Evolutionary conservation across 2,888 invertebrate species (phyloP), one percentile per base, ranked within the genome.

Genomic region (Thecocarcelia acutangulata): DNA sequence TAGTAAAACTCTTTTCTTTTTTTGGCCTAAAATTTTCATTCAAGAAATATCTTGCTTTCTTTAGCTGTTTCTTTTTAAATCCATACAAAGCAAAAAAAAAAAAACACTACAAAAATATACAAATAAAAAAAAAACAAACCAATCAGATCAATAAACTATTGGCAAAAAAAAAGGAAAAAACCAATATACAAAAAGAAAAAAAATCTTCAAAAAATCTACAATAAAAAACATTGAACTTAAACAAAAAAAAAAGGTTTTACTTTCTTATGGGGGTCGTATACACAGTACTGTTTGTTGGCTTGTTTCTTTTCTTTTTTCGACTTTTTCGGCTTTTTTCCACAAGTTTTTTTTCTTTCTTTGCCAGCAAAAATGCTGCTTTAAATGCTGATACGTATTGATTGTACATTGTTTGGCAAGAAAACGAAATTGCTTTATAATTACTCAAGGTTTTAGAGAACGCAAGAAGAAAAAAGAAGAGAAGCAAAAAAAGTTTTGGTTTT

Each of bases 111-210:
- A 15, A 24, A 42, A n/a, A 69, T 33, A 33, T 33, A 33, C 33
- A 33, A 28, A 33, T 8, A 59, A 21, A 12, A 48, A 1, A 11
- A 66, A 63, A 61, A 54, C 64, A 78, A 77, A 42, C 78, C 61
- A 78, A 78, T 78, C 82, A 75, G 82, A 82, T 78, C 82, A 82
- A 82, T 82, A 82, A 82, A 78, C 82, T 75, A 82, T 78, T 82
- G 78, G 74, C 24, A 68, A 81, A 73, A 61, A 24, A 37, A 64
- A 70, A 77, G 40, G 11, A 40, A 64, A 48, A 56, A 66, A 54
- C 33, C 37, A 19, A 61, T 58, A 69, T 13, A 44, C 42, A 44
- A 59, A 6, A 50, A 13, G 46, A 19, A 54, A 17, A 61, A 40
- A 64, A 68, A 50, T 11, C 28, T 28, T 50, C 17, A 46, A 17